These are phyloP conservation scores for Tyrophagus putrescentiae DNA, from an alignment of 1,140 invertebrate species.

Conservation along the genomic window DNA sequence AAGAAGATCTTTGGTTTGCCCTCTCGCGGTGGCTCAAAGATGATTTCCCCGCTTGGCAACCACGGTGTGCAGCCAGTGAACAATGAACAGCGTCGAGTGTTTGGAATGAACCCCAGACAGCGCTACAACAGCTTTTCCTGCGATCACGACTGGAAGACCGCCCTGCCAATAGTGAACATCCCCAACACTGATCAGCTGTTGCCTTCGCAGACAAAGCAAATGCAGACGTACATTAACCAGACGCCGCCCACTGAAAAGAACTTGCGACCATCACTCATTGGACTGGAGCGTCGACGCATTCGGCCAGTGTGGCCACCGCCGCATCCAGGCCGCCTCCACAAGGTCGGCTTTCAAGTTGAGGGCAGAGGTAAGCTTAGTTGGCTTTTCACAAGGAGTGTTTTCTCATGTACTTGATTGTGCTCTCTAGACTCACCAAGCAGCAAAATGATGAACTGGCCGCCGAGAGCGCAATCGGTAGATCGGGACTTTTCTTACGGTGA, in stretches of 20 bases:
- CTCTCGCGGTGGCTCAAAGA: background rate
- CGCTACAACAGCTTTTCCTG: background rate
- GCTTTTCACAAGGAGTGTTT: background rate
- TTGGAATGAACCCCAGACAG: background rate
- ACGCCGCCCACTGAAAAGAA: conserved; percentile 16
- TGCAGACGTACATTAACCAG: conserved; percentile 18
- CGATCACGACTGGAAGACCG: conserved; percentile 15
- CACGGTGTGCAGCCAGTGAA: conserved; percentile 10
- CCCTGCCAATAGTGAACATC: conserved; percentile 2
- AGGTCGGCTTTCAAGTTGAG: background rate
- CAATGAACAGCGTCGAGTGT: conserved; percentile 9
- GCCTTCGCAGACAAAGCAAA: conserved; percentile 9
- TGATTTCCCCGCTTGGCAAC: background rate
- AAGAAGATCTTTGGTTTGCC: conserved; percentile 7
- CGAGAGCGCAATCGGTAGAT: conserved; percentile 7
- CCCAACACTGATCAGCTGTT: conserved; percentile 17
- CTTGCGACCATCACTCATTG: conserved; percentile 9
- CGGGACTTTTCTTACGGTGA: conserved; percentile 16
- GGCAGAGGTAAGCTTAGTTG: conserved; percentile 13
- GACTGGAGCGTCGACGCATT: background rate
- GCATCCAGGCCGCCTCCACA: background rate
- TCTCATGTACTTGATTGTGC: background rate
- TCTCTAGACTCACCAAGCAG: conserved; percentile 5
- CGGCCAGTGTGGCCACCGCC: conserved; percentile 19
- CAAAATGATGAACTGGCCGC: background rate